Conservation (phyloP, 1,140 invertebrate species). For the Euglossa dilemma region DNA sequence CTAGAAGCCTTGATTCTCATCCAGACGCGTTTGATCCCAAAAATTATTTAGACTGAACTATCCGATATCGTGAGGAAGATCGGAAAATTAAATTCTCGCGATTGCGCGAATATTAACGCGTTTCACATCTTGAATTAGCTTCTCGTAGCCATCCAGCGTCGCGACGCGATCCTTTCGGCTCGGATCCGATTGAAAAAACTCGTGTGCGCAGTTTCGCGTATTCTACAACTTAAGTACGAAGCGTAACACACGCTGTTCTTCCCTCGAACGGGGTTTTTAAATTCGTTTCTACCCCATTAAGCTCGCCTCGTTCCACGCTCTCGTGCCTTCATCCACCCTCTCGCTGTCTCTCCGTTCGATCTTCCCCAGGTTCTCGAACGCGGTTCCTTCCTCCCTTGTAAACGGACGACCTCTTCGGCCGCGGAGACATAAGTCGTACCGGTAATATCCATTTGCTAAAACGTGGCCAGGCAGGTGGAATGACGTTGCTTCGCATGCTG, state of each 20-base stretch:
- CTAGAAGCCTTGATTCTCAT: too few species aligned
- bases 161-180: neutral
- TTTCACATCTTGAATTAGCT: too few species aligned
- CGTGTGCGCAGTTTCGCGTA: conserved; percentile 9
- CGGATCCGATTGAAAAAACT: conserved; percentile 20
- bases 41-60: too few species aligned
- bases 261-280: conserved; percentile 60
- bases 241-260: neutral
- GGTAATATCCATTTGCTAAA: conserved; percentile 63
- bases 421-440: conserved; percentile 51
- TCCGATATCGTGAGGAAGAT: too few species aligned
- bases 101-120: too few species aligned
- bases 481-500: conserved; percentile 15
- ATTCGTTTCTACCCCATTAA: conserved; percentile 77
- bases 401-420: conserved; percentile 34
- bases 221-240: neutral
- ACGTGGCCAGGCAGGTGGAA: conserved; percentile 32
- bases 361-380: neutral
- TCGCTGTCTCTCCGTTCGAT: neutral
- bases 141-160: too few species aligned
- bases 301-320: conserved; percentile 60
- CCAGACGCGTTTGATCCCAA: too few species aligned
- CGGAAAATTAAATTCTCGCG: too few species aligned
- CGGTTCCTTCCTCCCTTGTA: conserved; percentile 31
- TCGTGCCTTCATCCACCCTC: conserved; percentile 1